Conservation (phyloP, 2,888 invertebrate species). For the Campopleginae sp. region DNA sequence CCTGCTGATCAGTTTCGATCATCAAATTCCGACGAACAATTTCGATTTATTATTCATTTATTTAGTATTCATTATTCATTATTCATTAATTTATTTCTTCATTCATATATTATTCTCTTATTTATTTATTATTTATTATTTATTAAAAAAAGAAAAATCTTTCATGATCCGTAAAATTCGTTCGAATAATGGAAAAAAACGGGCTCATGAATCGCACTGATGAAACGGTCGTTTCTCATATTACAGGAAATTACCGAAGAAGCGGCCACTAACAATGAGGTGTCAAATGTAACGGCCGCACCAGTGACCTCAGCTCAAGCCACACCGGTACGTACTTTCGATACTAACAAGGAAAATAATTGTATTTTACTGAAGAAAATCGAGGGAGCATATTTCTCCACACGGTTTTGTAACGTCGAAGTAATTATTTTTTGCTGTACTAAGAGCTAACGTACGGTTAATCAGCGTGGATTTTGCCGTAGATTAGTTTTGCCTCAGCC, state of each 20-base stretch:
- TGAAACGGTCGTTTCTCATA: not conserved
- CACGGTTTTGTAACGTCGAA: not conserved
- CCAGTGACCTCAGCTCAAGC: constrained; percentile 50
- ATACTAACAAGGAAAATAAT: not conserved
- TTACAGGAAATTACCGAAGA: constrained; percentile 37
- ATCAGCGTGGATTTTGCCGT: constrained; percentile 33
- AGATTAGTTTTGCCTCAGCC: constrained; percentile 30
- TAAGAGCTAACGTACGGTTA: constrained; percentile 12
- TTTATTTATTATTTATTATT: too few species aligned
- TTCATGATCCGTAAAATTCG: too few species aligned
- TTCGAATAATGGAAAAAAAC: too few species aligned
- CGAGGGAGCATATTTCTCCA: not conserved
- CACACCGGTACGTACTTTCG: constrained; percentile 57
- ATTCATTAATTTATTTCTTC: too few species aligned
- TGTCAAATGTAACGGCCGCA: constrained; percentile 47
- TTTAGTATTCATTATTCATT: too few species aligned
- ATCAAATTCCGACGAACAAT: too few species aligned
- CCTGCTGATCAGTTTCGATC: not conserved
- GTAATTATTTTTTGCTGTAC: constrained; percentile 16
- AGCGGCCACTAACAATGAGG: constrained; percentile 47
- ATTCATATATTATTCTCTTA: too few species aligned
- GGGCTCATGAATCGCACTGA: too few species aligned
- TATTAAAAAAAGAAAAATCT: too few species aligned
- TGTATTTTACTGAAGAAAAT: not conserved
- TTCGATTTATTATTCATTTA: too few species aligned